Evolutionary conservation across 2,113 vertebrate genomes (phyloP), one percentile per base, ranked within the genome.

Genomic region (Danio rerio): DNA sequence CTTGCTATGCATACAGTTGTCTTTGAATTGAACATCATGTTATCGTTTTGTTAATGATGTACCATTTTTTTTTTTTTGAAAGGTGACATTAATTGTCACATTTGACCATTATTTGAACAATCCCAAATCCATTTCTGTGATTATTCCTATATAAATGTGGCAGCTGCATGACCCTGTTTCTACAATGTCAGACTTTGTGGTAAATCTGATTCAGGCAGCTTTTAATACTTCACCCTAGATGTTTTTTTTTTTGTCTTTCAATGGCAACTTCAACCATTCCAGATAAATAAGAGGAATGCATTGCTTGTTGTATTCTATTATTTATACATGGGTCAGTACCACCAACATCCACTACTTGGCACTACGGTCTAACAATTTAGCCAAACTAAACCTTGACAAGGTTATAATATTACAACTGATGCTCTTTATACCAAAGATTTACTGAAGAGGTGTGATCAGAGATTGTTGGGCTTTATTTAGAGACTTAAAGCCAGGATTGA

Each of bases 341-440:
- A 69, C 31, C 45, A 13, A 18, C 43, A 55, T 12, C 81, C 81
- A 82, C 81, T 40, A 50, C 71, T 82, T 58, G 81, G 71, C 72
- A 55, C 81, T 68, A 47, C 4, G 12, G 40, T 74, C 40, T 53
- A 66, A 75, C 40, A 75, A 21, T 56, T 75, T 55, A 43, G 11
- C 80, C 40, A 50, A 31, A 31, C 43, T 66, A 18, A 74, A 45
- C 10, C 40, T 59, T 6, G n/a, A 47, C 40, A 20, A 58, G 40
- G 21, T 42, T 72, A 13, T 9, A n/a, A 45, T 45, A 53, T 40
- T 74, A 43, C 18, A 45, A 74, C 53, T 58, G 16, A 7, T 58
- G 53, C 16, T 74, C 40, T 58, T 76, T 76, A 76, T 76, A 49
- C 73, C 56, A 76, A 76, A 76, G 73, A 76, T 62, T 76, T 62